Evolutionary conservation across 1,140 invertebrate genomes (phyloP), one percentile per base, ranked within the genome.

Genomic region (Drepana arcuata): DNA sequence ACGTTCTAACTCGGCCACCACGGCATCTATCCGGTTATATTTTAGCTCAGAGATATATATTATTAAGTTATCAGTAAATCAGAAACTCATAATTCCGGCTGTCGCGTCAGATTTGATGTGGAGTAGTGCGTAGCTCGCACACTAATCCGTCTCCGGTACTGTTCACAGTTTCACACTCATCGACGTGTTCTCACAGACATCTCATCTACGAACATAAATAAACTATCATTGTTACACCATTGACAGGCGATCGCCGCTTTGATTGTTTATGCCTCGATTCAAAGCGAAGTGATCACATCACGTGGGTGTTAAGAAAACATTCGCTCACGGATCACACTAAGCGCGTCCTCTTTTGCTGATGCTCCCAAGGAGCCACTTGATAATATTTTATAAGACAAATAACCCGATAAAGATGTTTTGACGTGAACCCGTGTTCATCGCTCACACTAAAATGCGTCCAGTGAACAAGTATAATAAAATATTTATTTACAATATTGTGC

Each of bases 331-430:
- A 78, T 78, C 69, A 71, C 63, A 70, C 66, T 67, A 65, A 65
- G 24, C 24, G 62, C 69, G 72, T 77, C 72, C 69, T 73, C 70
- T 78, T 78, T 77, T 75, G 77, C 77, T 79, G 74, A 79, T 71
- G 74, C 59, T 77, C 62, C 74, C 64, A 61, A 72, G 72, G 70
- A 71, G 72, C 66, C 74, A 74, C 78, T 82, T 68, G 77, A 82
- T 82, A 79, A 79, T 82, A 82, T 82, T 82, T 78, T 79, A 82
- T 79, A 82, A 82, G 78, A 82, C 78, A 82, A 82, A 82, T 82
- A 82, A 82, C 73, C 68, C 69, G 78, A 82, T 82, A 82, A 82
- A 82, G 78, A 82, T 79, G 78, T 82, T 82, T 77, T 82, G 78
- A 82, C 78, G 72, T 79, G 78, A 72, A 82, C 73, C 78, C 65